Percentiles rank a stretch among this genome's conserved stretches.
These are phyloP conservation scores for Trinorchestia longiramus DNA, from an alignment of 1,140 invertebrate species.

Conservation along the genomic window DNA sequence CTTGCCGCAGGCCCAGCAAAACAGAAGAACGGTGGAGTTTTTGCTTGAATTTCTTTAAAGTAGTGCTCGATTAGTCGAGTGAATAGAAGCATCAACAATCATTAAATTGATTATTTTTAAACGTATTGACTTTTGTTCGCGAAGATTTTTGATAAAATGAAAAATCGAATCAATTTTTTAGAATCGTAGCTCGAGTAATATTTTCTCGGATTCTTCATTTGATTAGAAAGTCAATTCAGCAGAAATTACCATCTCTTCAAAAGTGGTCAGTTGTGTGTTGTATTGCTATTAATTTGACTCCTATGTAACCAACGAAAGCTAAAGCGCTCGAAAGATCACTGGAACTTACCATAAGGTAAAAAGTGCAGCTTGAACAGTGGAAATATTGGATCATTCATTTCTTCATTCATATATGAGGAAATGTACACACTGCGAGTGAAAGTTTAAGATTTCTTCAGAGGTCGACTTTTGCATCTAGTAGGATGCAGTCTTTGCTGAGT, in stretches of 20 bases:
- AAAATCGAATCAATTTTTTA: neutral
- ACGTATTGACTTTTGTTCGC: neutral
- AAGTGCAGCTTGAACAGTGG: neutral
- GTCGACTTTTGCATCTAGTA: neutral
- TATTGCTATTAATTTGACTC: neutral
- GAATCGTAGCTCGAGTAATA: neutral
- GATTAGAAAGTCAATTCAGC: neutral
- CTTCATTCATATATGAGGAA: too few relatives aligned
- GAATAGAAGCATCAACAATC: neutral
- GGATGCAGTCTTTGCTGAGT: slow-evolving; percentile 8
- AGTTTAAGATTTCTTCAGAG: neutral
- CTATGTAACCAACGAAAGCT: neutral
- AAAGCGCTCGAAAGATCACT: neutral
- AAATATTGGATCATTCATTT: too few relatives aligned
- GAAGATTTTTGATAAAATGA: neutral
- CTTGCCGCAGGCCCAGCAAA: neutral
- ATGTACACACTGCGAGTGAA: too few relatives aligned
- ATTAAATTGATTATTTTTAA: neutral
- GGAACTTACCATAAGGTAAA: neutral
- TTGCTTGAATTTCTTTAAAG: neutral
- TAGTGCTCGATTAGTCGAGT: neutral
- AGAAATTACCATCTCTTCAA: neutral
- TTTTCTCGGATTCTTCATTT: neutral
- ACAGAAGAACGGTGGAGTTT: neutral
- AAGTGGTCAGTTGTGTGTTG: neutral